Evolutionary conservation across 1,140 invertebrate genomes (phyloP), one percentile per base, ranked within the genome.

Genomic region (Papilio helenus): DNA sequence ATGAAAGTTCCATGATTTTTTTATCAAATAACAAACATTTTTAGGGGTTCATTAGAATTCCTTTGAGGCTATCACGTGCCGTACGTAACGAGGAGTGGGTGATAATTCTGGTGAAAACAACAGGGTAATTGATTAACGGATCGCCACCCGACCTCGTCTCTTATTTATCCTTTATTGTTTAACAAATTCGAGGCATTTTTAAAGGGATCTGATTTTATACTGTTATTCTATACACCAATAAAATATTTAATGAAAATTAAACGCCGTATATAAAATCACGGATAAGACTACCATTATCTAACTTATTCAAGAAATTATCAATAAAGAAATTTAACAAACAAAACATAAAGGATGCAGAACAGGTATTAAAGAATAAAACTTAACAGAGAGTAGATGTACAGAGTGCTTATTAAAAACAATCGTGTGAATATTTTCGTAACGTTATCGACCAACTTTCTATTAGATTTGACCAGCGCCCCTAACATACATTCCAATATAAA

Each of bases 81-180:
- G 46, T 23, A 79, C 71, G 65, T 78, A 72, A 79, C 72, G 72
- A 81, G 81, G 81, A 87, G 58, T 61, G 49, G 80, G 82, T 80
- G 85, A 86, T 88, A 89, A 88, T 87, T 86, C 82, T 84, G 84
- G 83, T 87, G 84, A 86, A 87, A 88, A 89, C 87, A 88, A 88
- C 83, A 87, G 84, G 51, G 79, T 88, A 87, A 88, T 88, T 89
- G 87, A 87, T 88, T 83, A 85, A 83, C 85, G 82, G 81, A 76
- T 80, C 73, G 80, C 23, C 46, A 76, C 74, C 80, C 82, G 84
- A 85, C 82, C 85, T 84, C 84, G 82, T 81, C 80, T 78, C 81
- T 81, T 78, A 82, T 83, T 84, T 82, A 80, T 72, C 79, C 81
- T 81, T 58, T 34, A 55, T 80, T 82, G 46, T 80, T 81, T 84